Evolutionary conservation across 2,797 vertebrate species (phyloP), one percentile per base, ranked within the genome.

Genomic region (Tangara arthus): DNA sequence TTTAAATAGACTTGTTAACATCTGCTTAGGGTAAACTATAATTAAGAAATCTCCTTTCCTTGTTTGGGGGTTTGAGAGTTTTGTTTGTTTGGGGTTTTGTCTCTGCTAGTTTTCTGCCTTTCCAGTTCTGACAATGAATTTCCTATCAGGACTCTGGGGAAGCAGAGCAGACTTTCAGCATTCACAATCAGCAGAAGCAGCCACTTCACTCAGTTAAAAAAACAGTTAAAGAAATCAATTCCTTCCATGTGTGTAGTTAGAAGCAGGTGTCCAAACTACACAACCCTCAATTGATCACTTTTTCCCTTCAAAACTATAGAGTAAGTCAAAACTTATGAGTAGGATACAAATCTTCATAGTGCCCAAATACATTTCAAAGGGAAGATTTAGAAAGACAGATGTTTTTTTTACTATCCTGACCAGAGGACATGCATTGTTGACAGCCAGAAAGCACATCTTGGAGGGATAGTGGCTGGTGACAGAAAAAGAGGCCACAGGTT

Each of bases 1-100:
- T 87, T 91, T 93, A 92, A 77, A 91, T 42, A 61, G 53, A 83
- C n/a, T 92, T 95, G 84, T 83, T 93, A 96, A 93, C 88, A 95
- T 82, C 91, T 89, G 80, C 71, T 85, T 85, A 89, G 72, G 55
- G 76, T 79, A 18, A 92, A 77, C 71, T 56, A 28, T 59, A 89
- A 95, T 95, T 78, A 94, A 87, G 68, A 91, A 73, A 86, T 93
- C 47, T 81, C 55, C 49, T 78, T 66, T 60, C 60, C 39, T 82
- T 87, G 79, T 89, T 83, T 91, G 18, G 66, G 35, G 21, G 61
- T 30, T 91, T 90, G 90, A 88, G 85, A 70, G 39, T 90, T 96
- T 87, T 82, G 63, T 92, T 94, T 97, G 63, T 92, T 92, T 95
- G 61, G 80, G 70, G 37, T 72, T 95, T 96, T 90, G n/a, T 90